phyloP scores from a whole-genome alignment of 1,140 invertebrate species.

The Bombyx mandarina region DNA sequence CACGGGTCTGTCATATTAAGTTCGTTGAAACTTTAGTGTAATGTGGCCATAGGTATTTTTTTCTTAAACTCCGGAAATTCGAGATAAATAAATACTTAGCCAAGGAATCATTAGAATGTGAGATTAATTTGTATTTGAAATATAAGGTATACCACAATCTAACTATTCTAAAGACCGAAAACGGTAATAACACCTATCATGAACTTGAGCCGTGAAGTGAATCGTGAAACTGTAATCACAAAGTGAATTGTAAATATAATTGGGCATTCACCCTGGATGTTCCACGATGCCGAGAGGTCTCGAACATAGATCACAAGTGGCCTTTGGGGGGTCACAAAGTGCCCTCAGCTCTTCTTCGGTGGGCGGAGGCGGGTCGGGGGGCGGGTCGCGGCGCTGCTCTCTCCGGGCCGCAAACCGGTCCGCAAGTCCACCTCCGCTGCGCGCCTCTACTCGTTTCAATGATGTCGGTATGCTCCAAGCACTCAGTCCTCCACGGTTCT shows the following conservation, averaged over 20 bases:
- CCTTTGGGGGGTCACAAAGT: conserved; percentile 27
- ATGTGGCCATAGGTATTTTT: too few relatives aligned
- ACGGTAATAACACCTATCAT: background rate
- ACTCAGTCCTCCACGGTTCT: conserved; percentile 19
- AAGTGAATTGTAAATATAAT: background rate
- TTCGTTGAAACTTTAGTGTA: too few relatives aligned
- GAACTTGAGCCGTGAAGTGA: background rate
- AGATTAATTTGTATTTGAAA: background rate
- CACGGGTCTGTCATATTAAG: too few relatives aligned
- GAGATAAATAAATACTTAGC: background rate
- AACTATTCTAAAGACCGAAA: background rate
- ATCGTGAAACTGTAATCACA: background rate
- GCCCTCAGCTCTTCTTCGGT: conserved; percentile 28
- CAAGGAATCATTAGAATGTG: background rate
- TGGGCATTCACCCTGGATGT: conserved; percentile 20
- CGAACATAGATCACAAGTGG: conserved; percentile 12
- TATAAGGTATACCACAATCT: background rate
- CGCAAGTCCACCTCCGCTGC: conserved; percentile 16
- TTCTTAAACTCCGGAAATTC: background rate
- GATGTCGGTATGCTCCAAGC: conserved; percentile 12
- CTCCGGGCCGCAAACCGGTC: conserved; percentile 17
- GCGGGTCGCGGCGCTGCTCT: conserved; percentile 22
- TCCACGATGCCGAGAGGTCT: conserved; percentile 24
- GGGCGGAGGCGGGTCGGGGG: conserved; percentile 15
- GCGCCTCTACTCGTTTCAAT: conserved; percentile 18